Base-by-base conservation (phyloP, 2,888 invertebrate species). In the Brachynemurus nebulosus region DNA sequence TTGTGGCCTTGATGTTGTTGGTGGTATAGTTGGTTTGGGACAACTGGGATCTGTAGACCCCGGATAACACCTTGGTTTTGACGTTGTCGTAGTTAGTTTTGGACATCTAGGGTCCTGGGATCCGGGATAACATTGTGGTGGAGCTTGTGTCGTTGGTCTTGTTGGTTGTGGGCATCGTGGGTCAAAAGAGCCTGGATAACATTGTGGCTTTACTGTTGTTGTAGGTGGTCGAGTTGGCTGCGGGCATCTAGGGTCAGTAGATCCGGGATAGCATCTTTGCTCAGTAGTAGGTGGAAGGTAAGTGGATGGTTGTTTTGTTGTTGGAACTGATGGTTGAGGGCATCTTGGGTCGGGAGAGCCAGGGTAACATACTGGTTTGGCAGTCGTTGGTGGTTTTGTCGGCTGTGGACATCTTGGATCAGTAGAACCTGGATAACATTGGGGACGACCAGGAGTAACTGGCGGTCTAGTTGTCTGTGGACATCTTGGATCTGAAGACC, bases 381-480 rank as follows among this genome's bases (percentile, higher is more conserved):
- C 61, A 58, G 45, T 51, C 59, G 36, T 59, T 52, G 47, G 35
- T 51, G 42, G 42, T 20, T 19, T 42, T 57, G 57, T 0, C 35
- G 58, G 56, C 40, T 54, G 56, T 1, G 61, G 57, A 43, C 65
- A 66, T 17, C 62, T 53, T 0, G 64, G 61, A 43, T 65, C 65
- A 52, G 2, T 55, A 5, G 54, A 55, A 2, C 61, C 64, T 3
- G 60, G 60, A 44, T 56, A 60, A 44, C 62, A 62, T 4, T 55
- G 49, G 51, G 53, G 49, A 21, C 21, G 66, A 65, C 50, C 67
- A 63, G 49, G 45, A 67, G 6, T 67, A 65, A 50, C 67, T 62
- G 50, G 56, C 2, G 60, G 57, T 23, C 48, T 47, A 2, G 63
- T 25, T 34, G 54, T 57, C 47, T 11, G 50, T 0, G 60, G 55